These are phyloP conservation scores for Lysandra coridon DNA, from an alignment of 2,888 invertebrate genomes.

Conservation along the genomic window DNA sequence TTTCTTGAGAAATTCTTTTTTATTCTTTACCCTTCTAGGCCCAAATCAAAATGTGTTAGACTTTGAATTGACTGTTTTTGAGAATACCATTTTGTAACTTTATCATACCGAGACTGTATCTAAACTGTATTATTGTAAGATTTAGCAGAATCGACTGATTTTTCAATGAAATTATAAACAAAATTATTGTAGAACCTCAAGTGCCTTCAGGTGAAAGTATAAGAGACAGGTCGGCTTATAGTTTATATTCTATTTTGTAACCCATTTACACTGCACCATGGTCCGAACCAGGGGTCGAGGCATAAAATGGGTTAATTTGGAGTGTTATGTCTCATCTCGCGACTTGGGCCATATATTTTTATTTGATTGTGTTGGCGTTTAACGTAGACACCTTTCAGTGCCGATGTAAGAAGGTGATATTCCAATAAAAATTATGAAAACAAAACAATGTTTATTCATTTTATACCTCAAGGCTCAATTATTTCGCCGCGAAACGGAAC, in stretches of 20 bases:
- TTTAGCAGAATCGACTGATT: neutral
- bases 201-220: constrained; percentile 73
- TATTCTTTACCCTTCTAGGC: too few relatives aligned
- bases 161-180: neutral
- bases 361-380: constrained; percentile 74
- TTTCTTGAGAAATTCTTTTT: too few relatives aligned
- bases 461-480: neutral
- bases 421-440: constrained; percentile 75
- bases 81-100: too few relatives aligned
- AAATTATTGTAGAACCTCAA: constrained; percentile 52
- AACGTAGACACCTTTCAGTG: constrained; percentile 77
- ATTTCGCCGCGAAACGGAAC: too few relatives aligned
- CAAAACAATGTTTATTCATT: constrained; percentile 48
- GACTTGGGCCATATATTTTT: neutral
- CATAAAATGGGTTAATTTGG: neutral
- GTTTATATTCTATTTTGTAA: constrained; percentile 43
- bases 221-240: constrained; percentile 57
- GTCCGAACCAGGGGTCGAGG: neutral
- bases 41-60: too few relatives aligned
- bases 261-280: constrained; percentile 44
- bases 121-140: neutral
- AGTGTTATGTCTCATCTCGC: neutral
- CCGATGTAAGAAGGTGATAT: constrained; percentile 72
- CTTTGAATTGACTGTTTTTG: too few relatives aligned
- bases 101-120: too few relatives aligned